Conservation (phyloP, 2,797 vertebrate species). For the Hydrocynus forskahlii region DNA sequence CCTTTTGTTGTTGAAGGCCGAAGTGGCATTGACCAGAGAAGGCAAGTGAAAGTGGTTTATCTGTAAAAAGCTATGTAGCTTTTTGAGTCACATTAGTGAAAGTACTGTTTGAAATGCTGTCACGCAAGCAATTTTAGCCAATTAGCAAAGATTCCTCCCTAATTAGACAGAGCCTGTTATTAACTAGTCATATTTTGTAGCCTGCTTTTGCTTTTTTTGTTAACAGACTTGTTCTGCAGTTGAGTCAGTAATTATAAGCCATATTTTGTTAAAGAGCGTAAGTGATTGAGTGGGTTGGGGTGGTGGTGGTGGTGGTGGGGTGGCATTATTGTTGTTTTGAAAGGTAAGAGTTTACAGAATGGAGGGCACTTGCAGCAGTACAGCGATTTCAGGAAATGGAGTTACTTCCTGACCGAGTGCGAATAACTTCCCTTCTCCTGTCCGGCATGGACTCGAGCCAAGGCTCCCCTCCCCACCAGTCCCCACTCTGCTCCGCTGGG, state of each 20-base stretch:
- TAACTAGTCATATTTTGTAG: constrained; percentile 27
- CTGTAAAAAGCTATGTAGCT: neutral
- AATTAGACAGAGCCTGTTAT: constrained; percentile 30
- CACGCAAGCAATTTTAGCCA: constrained; percentile 12
- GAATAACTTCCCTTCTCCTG: constrained; percentile 84
- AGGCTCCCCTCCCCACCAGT: constrained; percentile 54
- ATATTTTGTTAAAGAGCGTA: constrained; percentile 16
- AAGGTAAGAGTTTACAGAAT: constrained; percentile 67
- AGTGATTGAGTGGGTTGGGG: neutral
- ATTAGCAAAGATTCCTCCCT: constrained; percentile 36
- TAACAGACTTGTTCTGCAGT: neutral
- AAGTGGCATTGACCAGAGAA: neutral
- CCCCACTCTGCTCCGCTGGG: constrained; percentile 61
- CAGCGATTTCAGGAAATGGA: constrained; percentile 82
- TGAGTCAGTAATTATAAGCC: constrained; percentile 28
- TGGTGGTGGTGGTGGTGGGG: constrained; percentile 11
- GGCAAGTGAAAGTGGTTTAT: neutral
- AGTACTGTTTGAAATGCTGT: constrained; percentile 42
- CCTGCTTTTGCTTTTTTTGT: neutral
- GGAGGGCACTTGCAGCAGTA: constrained; percentile 64
- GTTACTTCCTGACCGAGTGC: constrained; percentile 81
- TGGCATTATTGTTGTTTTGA: constrained; percentile 72
- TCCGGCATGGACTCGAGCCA: constrained; percentile 72
- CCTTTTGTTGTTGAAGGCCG: constrained; percentile 66
- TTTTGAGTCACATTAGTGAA: constrained; percentile 8